Base-by-base conservation (phyloP, 1,140 invertebrate genomes). In the Latrodectus geometricus region DNA sequence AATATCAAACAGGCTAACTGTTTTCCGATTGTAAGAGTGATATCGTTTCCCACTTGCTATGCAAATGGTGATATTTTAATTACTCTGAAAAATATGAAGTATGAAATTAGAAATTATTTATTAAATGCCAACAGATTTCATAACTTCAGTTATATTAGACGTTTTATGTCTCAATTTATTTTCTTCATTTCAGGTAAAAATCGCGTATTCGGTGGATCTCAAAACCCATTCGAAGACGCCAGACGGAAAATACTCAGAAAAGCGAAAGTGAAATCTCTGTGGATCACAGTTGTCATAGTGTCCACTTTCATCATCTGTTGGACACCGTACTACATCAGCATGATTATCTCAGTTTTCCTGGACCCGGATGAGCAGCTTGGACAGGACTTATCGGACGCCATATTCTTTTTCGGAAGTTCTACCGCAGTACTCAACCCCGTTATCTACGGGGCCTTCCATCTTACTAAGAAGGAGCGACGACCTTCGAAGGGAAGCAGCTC, bases 271-370 rank as follows among this genome's bases (percentile, higher is more conserved):
- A 96, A 96, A 89, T 96, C 95, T 0, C 91, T 96, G 50, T 92
- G 94, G 70, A 96, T 97, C 91, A 96, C 95, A 0, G 92, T 96
- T 2, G 94, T 96, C 4, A 97, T 97, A 52, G 95, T 96, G 21
- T 92, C 94, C 70, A 95, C 98, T 52, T 99, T 99, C 90, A 97
- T 99, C 7, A 94, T 97, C 73, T 99, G 98, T 91, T 99, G 98
- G 98, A 99, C 98, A 12, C 98, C 98, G 0, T 99, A 99, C 91
- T 98, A 99, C 91, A 94, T 99, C 66, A 91, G 97, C 90, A 96
- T 96, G 94, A 93, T 96, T 73, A 94, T 96, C 83, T 95, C 94
- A 88, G 94, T 95, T 89, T 96, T 96, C 90, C 91, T 94, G 56
- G 93, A 95, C 89, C 94, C 94, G 11, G 93, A 94, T 87, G 92